Evolutionary conservation across 2,113 vertebrate species (phyloP).

Genomic region (Callithrix jacchus): DNA sequence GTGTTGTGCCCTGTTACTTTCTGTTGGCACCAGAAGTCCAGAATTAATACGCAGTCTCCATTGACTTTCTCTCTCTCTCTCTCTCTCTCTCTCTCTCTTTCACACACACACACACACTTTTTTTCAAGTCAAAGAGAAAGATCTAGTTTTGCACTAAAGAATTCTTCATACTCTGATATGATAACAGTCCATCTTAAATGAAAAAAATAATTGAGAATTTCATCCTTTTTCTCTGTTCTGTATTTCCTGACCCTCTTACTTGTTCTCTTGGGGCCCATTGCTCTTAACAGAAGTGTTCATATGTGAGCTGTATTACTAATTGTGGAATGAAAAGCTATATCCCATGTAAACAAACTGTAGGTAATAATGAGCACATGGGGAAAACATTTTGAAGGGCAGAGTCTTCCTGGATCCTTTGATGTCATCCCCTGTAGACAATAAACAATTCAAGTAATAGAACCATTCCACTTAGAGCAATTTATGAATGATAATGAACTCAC

Average conservation of each 20-base stretch:
- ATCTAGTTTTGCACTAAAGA: neutral
- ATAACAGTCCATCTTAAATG: neutral
- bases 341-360: neutral
- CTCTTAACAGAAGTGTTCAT: neutral
- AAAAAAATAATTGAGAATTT: neutral
- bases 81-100: no score
- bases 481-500: neutral
- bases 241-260: neutral
- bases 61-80: no score
- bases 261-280: neutral
- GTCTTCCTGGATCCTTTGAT: neutral
- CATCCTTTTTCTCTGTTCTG: neutral
- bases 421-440: neutral
- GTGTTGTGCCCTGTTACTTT: fast-evolving
- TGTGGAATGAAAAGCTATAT: neutral
- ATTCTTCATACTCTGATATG: neutral
- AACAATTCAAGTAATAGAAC: neutral
- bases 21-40: neutral
- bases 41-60: neutral
- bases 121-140: neutral
- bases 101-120: no score
- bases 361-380: neutral
- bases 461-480: neutral
- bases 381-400: neutral
- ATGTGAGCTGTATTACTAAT: neutral